Evolutionary conservation across 2,888 invertebrate genomes (phyloP).

Genomic region (Colletes collaris): DNA sequence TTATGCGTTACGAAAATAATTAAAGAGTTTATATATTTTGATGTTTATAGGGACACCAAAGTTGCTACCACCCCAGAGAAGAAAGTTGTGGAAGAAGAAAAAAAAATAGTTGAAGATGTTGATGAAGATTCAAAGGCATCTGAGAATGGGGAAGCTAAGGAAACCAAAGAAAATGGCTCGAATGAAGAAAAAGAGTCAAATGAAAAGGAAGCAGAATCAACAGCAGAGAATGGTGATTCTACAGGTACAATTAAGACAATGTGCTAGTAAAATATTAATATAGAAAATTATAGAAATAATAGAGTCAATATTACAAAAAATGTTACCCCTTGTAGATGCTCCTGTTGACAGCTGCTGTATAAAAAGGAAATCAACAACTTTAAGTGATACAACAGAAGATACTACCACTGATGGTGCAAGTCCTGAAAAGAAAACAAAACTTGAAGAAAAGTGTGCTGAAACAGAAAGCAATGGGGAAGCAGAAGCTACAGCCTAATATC

Average conservation of each 20-base stretch:
- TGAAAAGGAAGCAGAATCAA: conserved; percentile 82
- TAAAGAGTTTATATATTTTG: neutral
- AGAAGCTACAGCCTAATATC: conserved; percentile 71
- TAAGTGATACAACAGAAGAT: conserved; percentile 75
- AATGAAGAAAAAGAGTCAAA: conserved; percentile 81
- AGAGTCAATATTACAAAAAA: neutral
- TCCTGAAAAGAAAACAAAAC: conserved; percentile 90
- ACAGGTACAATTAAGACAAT: conserved; percentile 76
- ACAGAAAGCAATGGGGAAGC: conserved; percentile 85
- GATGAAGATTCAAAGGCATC: conserved; percentile 82
- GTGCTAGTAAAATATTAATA: neutral
- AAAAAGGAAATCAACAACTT: conserved; percentile 88
- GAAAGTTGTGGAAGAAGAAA: conserved; percentile 82
- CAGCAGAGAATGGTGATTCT: conserved; percentile 82
- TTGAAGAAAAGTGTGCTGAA: conserved; percentile 86
- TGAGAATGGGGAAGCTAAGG: conserved; percentile 80
- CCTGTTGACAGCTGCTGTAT: conserved; percentile 83
- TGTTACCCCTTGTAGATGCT: conserved; percentile 69
- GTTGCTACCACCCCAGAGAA: conserved; percentile 83
- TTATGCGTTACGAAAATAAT: neutral
- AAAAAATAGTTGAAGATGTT: conserved; percentile 82
- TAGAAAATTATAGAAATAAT: neutral
- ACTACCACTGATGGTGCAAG: conserved; percentile 85
- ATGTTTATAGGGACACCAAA: conserved; percentile 79
- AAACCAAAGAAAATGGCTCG: conserved; percentile 82